Evolutionary conservation across 2,113 vertebrate species (phyloP).

Genomic region (Brachionichthys hirsutus): DNA sequence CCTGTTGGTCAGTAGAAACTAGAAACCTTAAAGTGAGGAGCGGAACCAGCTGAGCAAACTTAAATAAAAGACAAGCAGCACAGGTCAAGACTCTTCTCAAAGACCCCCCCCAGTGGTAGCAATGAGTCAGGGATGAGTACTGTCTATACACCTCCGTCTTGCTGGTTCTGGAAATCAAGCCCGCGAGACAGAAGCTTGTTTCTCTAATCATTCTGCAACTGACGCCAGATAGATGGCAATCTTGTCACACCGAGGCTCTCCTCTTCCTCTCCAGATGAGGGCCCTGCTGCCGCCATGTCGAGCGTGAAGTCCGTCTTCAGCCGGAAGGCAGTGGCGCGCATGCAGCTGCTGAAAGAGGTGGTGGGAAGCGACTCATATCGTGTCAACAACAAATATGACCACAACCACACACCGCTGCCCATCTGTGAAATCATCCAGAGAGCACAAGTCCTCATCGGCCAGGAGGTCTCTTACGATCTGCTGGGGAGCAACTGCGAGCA

Average conservation of each 20-base stretch:
- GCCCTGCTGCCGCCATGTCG: conserved; percentile 71
- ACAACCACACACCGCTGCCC: conserved; percentile 77
- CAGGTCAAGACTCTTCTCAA: too few relatives aligned
- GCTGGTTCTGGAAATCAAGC: too few relatives aligned
- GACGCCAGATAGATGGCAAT: too few relatives aligned
- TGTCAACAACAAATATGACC: conserved; percentile 93
- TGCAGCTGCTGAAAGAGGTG: conserved; percentile 91
- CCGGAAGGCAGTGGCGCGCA: conserved; percentile 86
- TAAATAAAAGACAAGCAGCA: neutral
- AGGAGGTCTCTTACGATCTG: conserved; percentile 87
- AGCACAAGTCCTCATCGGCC: conserved; percentile 80
- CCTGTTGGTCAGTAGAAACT: conserved; percentile 82
- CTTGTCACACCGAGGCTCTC: too few relatives aligned
- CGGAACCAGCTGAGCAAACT: neutral
- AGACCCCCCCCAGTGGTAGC: too few relatives aligned
- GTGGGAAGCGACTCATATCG: conserved; percentile 81
- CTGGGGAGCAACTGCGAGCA: conserved; percentile 93
- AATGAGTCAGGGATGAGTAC: too few relatives aligned
- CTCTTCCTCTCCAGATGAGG: conserved; percentile 76
- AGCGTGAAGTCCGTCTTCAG: conserved; percentile 89
- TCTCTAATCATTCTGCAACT: too few relatives aligned
- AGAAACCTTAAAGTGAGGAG: neutral
- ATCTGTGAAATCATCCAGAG: conserved; percentile 82
- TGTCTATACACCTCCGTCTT: too few relatives aligned
- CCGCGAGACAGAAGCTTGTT: too few relatives aligned